Evolutionary conservation across 2,797 vertebrate species (phyloP).

Genomic region (Leptoclinus maculatus): DNA sequence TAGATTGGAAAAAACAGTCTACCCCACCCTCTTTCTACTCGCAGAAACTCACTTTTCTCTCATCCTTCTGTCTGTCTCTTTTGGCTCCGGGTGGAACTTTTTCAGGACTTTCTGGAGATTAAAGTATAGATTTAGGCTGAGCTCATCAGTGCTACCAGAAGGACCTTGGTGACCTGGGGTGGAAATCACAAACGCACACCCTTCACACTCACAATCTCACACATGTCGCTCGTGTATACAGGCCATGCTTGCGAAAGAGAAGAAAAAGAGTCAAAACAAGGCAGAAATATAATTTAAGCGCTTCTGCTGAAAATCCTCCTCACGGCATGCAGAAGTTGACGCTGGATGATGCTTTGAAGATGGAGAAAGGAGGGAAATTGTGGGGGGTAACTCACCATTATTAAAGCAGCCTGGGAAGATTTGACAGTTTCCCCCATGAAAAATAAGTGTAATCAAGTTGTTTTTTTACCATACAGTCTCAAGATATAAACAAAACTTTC

Average conservation of each 20-base stretch:
- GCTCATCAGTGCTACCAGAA: slow-evolving; percentile 55
- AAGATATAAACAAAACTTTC: slow-evolving; percentile 29
- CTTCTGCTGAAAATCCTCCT: slow-evolving; percentile 22
- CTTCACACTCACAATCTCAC: background rate
- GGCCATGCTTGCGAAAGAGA: slow-evolving; percentile 15
- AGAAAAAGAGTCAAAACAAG: slow-evolving; percentile 46
- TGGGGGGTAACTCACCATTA: slow-evolving; percentile 11
- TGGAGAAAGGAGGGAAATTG: slow-evolving; percentile 2
- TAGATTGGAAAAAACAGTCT: slow-evolving; percentile 38
- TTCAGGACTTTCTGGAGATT: slow-evolving; percentile 54
- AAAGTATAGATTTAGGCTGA: slow-evolving; percentile 55
- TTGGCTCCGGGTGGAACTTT: slow-evolving; percentile 34
- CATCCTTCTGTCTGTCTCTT: background rate
- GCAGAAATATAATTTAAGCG: slow-evolving; percentile 26
- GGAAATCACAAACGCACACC: slow-evolving; percentile 15
- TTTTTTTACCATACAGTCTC: slow-evolving; percentile 21
- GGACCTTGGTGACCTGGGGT: slow-evolving; percentile 40
- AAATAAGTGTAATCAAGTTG: slow-evolving; percentile 29
- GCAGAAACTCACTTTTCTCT: background rate
- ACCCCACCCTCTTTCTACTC: background rate
- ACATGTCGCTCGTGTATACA: background rate
- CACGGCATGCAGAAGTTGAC: slow-evolving; percentile 2
- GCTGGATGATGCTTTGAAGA: slow-evolving; percentile 37
- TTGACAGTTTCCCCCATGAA: slow-evolving; percentile 34
- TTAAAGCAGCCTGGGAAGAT: slow-evolving; percentile 29